phyloP scores from a whole-genome alignment of 2,888 invertebrate genomes.

The Plebejus anna region DNA sequence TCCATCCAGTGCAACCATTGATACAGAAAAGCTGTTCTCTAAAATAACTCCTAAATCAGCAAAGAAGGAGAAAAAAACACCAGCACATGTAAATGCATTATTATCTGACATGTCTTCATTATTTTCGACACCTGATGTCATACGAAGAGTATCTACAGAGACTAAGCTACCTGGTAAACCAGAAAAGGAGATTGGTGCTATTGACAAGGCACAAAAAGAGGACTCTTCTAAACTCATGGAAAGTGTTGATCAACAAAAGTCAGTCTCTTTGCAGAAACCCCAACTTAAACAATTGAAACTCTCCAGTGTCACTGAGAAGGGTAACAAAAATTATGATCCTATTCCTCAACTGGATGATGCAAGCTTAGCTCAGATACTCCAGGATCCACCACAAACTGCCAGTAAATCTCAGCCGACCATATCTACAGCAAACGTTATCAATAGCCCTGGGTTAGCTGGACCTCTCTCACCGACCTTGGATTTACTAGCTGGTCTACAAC shows the following conservation, averaged over 20 bases:
- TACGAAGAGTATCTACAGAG: constrained; percentile 82
- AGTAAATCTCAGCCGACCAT: constrained; percentile 57
- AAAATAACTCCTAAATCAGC: constrained; percentile 64
- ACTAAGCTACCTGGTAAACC: constrained; percentile 68
- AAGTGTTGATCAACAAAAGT: constrained; percentile 46
- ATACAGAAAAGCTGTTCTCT: constrained; percentile 59
- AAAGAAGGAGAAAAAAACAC: constrained; percentile 80
- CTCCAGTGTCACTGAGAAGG: constrained; percentile 49
- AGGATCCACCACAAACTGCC: constrained; percentile 60
- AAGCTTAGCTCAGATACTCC: constrained; percentile 71
- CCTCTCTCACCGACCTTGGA: constrained; percentile 81
- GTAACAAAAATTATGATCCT: constrained; percentile 58
- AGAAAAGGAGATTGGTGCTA: constrained; percentile 62
- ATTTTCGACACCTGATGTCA: constrained; percentile 89
- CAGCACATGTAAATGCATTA: constrained; percentile 78
- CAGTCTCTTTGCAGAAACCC: constrained; percentile 45
- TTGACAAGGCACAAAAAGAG: constrained; percentile 47
- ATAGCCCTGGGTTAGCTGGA: constrained; percentile 71
- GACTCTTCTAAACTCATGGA: constrained; percentile 41
- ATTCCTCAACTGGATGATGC: constrained; percentile 74
- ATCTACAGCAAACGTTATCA: constrained; percentile 58
- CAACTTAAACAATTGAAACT: constrained; percentile 53
- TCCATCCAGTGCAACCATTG: constrained; percentile 43
- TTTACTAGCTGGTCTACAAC: constrained; percentile 79
- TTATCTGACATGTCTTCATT: constrained; percentile 83